Evolutionary conservation across 1,140 invertebrate genomes (phyloP), one percentile per base, ranked within the genome.

Genomic region (Drosophila miranda): DNA sequence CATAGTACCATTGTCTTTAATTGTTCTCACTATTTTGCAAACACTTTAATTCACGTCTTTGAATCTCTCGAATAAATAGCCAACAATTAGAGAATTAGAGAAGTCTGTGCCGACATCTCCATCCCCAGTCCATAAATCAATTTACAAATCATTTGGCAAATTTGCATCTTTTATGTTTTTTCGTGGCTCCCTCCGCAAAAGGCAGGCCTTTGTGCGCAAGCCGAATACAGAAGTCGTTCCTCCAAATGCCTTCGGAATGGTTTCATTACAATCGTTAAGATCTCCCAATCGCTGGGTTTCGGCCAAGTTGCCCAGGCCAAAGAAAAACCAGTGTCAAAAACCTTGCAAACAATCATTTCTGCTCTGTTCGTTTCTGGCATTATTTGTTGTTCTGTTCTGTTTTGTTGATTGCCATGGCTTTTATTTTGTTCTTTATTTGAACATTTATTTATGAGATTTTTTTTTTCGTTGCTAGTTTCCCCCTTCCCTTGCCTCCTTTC

Each of bases 381-480:
- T 16, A 1, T 16, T 16, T 61, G 23, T 49, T 63, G 60, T 44
- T 56, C 56, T 46, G 21, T 57, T 50, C 49, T 49, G 34, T 55
- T 42, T 46, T 3, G 38, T 43, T 57, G 45, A 68, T 68, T 68
- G 42, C 63, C 43, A 43, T 67, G 64, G 38, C 49, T 48, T 42
- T 59, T 14, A 30, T 63, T n/a, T 45, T 72, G 59, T 67, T 52
- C 77, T 81, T 81, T 81, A 81, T 61, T 73, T 82, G 52, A 60
- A 44, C 67, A 79, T 79, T 77, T 80, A 73, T 77, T 81, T 80
- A 62, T 57, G 77, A 58, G 53, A 28, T 64, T 71, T 44, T 77
- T n/a, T n/a, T n/a, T 14, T 70, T 53, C 6, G 21, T 28, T 58
- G 30, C 14, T 23, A 14, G 21, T 21, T 55, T 28, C 28, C 28